Base-by-base conservation (phyloP, 2,797 vertebrate species). In the Amniataba percoides region DNA sequence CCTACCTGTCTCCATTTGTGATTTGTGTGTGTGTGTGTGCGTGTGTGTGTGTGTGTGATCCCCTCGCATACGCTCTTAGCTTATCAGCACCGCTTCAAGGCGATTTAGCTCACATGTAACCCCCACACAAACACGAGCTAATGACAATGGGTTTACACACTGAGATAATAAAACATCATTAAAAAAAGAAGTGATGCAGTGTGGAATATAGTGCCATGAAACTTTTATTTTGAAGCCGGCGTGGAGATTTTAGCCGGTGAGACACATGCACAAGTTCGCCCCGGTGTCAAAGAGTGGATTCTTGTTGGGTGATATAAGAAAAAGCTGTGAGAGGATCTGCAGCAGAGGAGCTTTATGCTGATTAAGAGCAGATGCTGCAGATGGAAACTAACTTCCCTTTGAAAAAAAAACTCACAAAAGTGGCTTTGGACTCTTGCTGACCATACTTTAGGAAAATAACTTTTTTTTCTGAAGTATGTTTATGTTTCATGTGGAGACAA, bases 341-440 rank as follows among this genome's bases (percentile, higher is more conserved):
- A 49, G 65, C 36, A 56, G 25, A 71, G 27, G 46, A 61, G 23
- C 66, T 60, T 49, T 25, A 5, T 13, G 1, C 62, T 71, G 62
- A 88, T 85, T 36, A 61, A 27, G 23, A 82, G 58, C 75, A 84
- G 78, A 85, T 81, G 80, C 23, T 61, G 31, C 3, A 21, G 31
- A 72, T 0, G 12, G 49, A 76, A 31, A 31, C 27, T 31, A 16
- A 8, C 23, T 21, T 72, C 45, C 23, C 16, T 61, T 36, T 60
- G 7, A 60, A n/a, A 51, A 49, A 11, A 46, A 67, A 49, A 36
- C 23, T 31, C 19, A 14, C n/a, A 59, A 51, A 69, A 57, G 43
- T 39, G 61, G 14, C 42, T 48, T 48, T 7, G 19, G 19, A 57
- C n/a, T 45, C 27, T 2, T 31, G 66, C 49, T 75, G 59, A 60